Evolutionary conservation across 2,113 vertebrate species (phyloP).

Genomic region (Cichladusa arquata): DNA sequence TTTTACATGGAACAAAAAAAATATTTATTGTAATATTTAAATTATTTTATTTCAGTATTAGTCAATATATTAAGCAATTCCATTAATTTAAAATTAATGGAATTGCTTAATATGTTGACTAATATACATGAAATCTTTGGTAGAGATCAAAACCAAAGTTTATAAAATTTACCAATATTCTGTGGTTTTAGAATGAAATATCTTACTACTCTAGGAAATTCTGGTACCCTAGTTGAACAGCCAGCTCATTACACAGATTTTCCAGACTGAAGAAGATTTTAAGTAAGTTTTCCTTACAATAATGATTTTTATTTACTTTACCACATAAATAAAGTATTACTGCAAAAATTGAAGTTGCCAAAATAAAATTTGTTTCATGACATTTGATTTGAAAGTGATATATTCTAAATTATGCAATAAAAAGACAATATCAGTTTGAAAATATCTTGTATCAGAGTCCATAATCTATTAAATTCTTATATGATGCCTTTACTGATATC

Average conservation of each 20-base stretch:
- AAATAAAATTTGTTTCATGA: background rate
- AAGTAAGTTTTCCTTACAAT: background rate
- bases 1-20: background rate
- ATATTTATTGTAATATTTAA: background rate
- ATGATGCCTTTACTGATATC: background rate
- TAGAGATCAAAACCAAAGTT: background rate
- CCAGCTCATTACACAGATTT: background rate
- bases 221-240: background rate
- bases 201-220: background rate
- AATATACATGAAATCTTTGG: background rate
- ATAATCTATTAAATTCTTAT: background rate
- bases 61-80: too few relatives aligned
- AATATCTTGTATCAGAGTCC: background rate
- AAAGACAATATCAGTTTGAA: background rate
- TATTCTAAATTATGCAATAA: background rate
- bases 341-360: background rate
- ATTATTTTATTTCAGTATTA: too few relatives aligned
- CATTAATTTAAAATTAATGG: too few relatives aligned
- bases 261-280: background rate
- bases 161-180: background rate
- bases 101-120: background rate
- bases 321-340: background rate
- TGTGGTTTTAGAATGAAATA: background rate
- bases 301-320: background rate
- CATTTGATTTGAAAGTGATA: background rate